Evolutionary conservation across 1,140 invertebrate species (phyloP).

Genomic region (Thaumatotibia leucotreta): DNA sequence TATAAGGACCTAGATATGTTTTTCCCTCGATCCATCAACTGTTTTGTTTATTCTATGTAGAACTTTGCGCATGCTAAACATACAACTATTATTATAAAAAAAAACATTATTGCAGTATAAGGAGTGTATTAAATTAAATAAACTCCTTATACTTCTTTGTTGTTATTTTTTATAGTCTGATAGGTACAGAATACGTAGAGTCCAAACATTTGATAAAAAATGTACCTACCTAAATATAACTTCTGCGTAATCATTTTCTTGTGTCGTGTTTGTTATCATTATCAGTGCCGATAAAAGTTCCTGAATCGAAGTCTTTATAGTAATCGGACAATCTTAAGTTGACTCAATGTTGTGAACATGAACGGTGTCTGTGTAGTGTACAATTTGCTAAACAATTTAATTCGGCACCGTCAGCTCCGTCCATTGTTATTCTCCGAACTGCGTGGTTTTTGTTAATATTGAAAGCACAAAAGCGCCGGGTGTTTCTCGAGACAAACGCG

Average conservation of each 20-base stretch:
- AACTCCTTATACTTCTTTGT: too few relatives aligned
- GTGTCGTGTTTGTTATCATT: slow-evolving; percentile 20
- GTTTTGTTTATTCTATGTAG: too few relatives aligned
- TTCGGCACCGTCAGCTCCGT: not conserved
- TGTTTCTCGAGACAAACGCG: slow-evolving; percentile 20
- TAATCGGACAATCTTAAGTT: slow-evolving; percentile 12
- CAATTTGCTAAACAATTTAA: not conserved
- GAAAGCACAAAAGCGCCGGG: not conserved
- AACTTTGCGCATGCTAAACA: too few relatives aligned
- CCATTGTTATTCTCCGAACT: not conserved
- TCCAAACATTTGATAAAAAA: not conserved
- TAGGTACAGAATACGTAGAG: not conserved
- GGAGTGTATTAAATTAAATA: too few relatives aligned
- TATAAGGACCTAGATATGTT: too few relatives aligned
- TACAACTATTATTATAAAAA: too few relatives aligned
- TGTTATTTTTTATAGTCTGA: too few relatives aligned
- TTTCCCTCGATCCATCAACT: too few relatives aligned
- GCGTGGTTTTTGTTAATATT: not conserved
- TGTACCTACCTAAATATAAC: slow-evolving; percentile 19
- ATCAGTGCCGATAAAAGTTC: slow-evolving; percentile 32
- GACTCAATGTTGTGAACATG: not conserved
- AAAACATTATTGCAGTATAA: too few relatives aligned
- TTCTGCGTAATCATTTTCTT: slow-evolving; percentile 46
- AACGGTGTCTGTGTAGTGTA: not conserved
- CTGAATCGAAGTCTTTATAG: slow-evolving; percentile 51